Evolutionary conservation across 2,888 invertebrate species (phyloP), one percentile per base, ranked within the genome.

Genomic region (Altica lythri): DNA sequence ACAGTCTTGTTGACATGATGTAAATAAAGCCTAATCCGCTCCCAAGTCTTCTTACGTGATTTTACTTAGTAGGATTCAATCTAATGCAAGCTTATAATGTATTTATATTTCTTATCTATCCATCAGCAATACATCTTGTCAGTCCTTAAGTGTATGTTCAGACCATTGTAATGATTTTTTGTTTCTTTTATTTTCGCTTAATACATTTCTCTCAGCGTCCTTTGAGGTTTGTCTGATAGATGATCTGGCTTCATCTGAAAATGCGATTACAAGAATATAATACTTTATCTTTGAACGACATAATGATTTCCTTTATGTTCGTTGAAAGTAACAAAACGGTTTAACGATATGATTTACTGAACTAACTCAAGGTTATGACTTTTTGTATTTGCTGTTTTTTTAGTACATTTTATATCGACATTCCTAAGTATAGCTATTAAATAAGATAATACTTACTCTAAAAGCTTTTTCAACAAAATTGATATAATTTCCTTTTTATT

Each of bases 81-180:
- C 19, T 46, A 52, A 52, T 52, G 38, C 19, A 40, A 46, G 46
- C 37, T 46, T 46, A 46, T 46, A 46, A 46, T 27, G 38, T 38
- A 52, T 14, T 44, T 37, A 44, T 35, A 52, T 40, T 40, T 46
- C 40, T 46, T 46, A 52, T 52, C 52, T 38, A 46, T 52, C 38
- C 52, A 52, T 52, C 52, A 46, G 46, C 52, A 45, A 52, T 52
- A 40, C 46, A 25, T 52, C 52, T 46, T 52, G 52, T 52, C 52
- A 52, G 52, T 30, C 22, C 44, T 29, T 46, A 52, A 46, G 46
- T 52, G 52, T 46, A 46, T 46, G 38, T 38, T 52, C 29, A 44
- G 37, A 17, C 37, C 46, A 52, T 52, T 52, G 52, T 52, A 40
- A 25, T 46, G 16, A 29, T 17, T 38, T 46, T 52, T 52, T 52